Evolutionary conservation across 2,113 vertebrate species (phyloP).

Genomic region (Ictalurus punctatus): DNA sequence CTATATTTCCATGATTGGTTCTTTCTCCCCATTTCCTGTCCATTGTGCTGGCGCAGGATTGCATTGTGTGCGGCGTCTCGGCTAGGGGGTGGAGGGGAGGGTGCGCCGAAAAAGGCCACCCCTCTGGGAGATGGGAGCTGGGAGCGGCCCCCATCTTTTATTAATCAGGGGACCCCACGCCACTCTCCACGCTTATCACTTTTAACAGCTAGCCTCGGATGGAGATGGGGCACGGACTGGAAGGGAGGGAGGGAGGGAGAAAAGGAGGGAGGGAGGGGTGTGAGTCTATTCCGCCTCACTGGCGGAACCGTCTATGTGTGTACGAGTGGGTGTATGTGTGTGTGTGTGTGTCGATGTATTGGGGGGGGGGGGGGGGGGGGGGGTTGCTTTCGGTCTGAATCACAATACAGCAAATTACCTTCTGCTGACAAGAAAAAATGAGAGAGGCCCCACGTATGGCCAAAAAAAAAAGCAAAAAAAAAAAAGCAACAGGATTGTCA

Average conservation of each 20-base stretch:
- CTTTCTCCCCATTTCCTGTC: slow-evolving; percentile 75
- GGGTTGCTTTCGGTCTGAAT: slow-evolving; percentile 73
- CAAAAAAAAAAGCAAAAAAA: slow-evolving; percentile 55
- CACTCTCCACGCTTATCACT: slow-evolving; percentile 79
- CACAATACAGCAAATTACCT: slow-evolving; percentile 83
- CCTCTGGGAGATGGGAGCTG: slow-evolving; percentile 11
- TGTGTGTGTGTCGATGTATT: slow-evolving; percentile 38
- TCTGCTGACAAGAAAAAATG: slow-evolving; percentile 83
- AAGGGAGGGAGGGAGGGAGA: background rate
- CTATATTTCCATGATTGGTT: slow-evolving; percentile 77
- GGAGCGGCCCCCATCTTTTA: slow-evolving; percentile 76
- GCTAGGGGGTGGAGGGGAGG: slow-evolving; percentile 39
- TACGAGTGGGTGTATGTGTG: background rate
- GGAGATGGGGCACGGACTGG: slow-evolving; percentile 65
- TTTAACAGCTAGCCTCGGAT: slow-evolving; percentile 76
- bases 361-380: slow-evolving; percentile 1
- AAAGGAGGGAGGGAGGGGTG: background rate
- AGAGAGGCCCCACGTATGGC: slow-evolving; percentile 64
- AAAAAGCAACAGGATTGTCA: slow-evolving; percentile 70
- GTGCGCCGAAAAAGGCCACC: slow-evolving; percentile 49
- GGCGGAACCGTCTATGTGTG: background rate
- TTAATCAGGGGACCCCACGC: slow-evolving; percentile 77
- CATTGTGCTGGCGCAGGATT: slow-evolving; percentile 69
- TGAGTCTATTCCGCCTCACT: slow-evolving; percentile 10
- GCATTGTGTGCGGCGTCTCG: slow-evolving; percentile 68